These are phyloP conservation scores for Pristionchus arcanus DNA, from an alignment of 2,888 invertebrate genomes.

Conservation along the genomic window DNA sequence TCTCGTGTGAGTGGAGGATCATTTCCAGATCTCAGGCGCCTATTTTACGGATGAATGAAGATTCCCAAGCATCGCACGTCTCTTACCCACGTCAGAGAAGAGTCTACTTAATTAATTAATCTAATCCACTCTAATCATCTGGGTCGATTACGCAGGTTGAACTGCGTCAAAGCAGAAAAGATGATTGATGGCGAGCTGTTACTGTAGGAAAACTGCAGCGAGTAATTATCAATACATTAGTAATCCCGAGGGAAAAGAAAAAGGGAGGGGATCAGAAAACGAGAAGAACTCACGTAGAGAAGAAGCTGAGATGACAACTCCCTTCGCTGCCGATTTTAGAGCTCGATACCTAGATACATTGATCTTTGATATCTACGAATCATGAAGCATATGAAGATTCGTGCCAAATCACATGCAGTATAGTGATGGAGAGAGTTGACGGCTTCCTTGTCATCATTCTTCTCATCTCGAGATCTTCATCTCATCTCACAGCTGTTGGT, in stretches of 20 bases:
- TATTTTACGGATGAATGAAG: too few species aligned
- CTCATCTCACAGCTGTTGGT: neutral
- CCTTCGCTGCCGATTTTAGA: constrained; percentile 48
- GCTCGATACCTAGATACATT: constrained; percentile 36
- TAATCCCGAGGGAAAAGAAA: neutral
- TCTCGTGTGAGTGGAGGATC: neutral
- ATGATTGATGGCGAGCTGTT: neutral
- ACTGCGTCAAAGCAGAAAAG: neutral
- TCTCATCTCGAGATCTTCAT: neutral
- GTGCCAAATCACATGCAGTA: neutral
- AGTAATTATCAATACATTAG: neutral
- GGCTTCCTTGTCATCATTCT: neutral
- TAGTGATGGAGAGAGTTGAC: neutral
- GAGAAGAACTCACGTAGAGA: neutral
- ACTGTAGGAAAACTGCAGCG: neutral
- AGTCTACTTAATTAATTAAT: neutral
- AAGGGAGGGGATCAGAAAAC: neutral
- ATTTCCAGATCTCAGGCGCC: too few species aligned
- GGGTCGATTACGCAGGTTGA: neutral
- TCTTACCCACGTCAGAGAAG: neutral
- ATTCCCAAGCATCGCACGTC: neutral
- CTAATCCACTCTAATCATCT: neutral
- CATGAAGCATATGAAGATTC: neutral
- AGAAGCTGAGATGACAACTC: neutral
- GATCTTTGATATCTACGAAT: neutral